These are phyloP conservation scores for Eremobia ochroleuca DNA, from an alignment of 2,888 invertebrate species.

Conservation along the genomic window DNA sequence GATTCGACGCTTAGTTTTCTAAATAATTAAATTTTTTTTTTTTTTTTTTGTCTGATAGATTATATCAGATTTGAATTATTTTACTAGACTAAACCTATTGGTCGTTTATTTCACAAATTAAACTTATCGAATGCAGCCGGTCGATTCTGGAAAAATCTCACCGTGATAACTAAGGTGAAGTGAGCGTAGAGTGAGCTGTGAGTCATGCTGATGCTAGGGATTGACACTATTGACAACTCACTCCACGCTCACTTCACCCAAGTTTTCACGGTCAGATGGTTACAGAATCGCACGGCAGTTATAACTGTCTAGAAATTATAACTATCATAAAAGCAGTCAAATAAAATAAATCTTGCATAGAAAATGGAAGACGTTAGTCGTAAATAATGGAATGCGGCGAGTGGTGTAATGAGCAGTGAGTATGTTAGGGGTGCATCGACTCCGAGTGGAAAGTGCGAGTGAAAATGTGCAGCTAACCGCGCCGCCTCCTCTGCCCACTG, in stretches of 20 bases:
- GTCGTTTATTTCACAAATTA: neutral
- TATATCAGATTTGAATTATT: neutral
- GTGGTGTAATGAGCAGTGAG: slow-evolving; percentile 42
- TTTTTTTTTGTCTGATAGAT: neutral
- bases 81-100: neutral
- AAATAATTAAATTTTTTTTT: slow-evolving; percentile 1
- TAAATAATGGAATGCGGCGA: slow-evolving; percentile 48
- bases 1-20: neutral
- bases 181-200: too few species aligned
- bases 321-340: neutral
- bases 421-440: slow-evolving; percentile 64
- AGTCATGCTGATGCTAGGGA: too few species aligned
- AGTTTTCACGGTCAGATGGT: too few species aligned
- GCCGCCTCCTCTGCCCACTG: slow-evolving; percentile 43
- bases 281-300: too few species aligned
- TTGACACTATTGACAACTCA: too few species aligned
- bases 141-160: too few species aligned
- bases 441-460: slow-evolving; percentile 69
- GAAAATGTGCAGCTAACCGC: slow-evolving; percentile 70
- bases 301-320: neutral
- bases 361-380: slow-evolving; percentile 22
- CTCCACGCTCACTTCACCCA: too few species aligned
- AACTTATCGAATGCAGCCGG: neutral
- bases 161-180: too few species aligned
- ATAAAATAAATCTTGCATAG: slow-evolving; percentile 23